Evolutionary conservation across 1,140 invertebrate species (phyloP).

Genomic region (Magallana gigas): DNA sequence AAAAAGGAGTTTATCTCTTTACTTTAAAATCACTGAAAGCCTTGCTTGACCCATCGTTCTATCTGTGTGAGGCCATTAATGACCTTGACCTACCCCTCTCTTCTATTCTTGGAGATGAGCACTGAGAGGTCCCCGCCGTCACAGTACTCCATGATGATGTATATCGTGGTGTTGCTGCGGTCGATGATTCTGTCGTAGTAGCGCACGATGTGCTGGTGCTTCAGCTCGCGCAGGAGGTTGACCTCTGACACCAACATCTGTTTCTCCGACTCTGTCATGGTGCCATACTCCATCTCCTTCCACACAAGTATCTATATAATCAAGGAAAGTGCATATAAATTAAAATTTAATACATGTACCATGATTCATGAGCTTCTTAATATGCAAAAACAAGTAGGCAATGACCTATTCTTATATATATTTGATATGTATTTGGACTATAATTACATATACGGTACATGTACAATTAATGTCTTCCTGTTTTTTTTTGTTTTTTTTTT

Average conservation of each 20-base stretch:
- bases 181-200: conserved; percentile 79
- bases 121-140: conserved; percentile 76
- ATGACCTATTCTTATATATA: too few relatives aligned
- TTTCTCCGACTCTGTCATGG: conserved; percentile 77
- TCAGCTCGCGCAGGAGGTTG: conserved; percentile 76
- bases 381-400: neutral
- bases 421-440: too few relatives aligned
- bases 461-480: too few relatives aligned
- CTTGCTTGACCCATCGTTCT: too few relatives aligned
- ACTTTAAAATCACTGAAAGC: too few relatives aligned
- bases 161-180: conserved; percentile 72
- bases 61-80: too few relatives aligned
- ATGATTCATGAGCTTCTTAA: neutral
- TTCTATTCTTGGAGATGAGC: conserved; percentile 70
- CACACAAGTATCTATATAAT: conserved; percentile 75
- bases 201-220: conserved; percentile 76
- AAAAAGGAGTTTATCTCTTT: too few relatives aligned
- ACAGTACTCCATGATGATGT: conserved; percentile 79
- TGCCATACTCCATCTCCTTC: conserved; percentile 79
- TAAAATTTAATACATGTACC: neutral
- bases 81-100: conserved; percentile 68
- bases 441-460: too few relatives aligned
- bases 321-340: conserved; percentile 19
- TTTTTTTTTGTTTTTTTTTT: too few relatives aligned
- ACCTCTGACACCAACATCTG: conserved; percentile 79